Conservation (phyloP, 1,140 invertebrate genomes). For the Leptinotarsa defecta region DNA sequence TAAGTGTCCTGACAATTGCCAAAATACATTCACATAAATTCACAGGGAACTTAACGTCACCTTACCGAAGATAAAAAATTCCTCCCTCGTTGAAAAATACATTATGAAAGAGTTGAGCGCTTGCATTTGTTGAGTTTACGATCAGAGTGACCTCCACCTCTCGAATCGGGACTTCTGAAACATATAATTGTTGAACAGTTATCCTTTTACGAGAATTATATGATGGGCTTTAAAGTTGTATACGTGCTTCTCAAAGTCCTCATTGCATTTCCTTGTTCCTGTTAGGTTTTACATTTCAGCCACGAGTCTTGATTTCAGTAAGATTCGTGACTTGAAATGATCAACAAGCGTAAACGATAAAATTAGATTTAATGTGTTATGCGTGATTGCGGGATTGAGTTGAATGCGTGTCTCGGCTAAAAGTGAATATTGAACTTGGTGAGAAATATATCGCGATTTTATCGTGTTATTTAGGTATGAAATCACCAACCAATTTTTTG, state of each 20-base stretch:
- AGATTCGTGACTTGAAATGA: background rate
- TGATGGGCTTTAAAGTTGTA: slow-evolving; percentile 12
- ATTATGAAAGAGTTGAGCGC: slow-evolving; percentile 8
- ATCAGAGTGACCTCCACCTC: slow-evolving; percentile 9
- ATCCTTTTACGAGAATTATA: slow-evolving; percentile 10
- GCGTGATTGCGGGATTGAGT: too few relatives aligned
- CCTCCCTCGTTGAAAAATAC: background rate
- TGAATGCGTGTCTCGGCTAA: too few relatives aligned
- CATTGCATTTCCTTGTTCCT: slow-evolving; percentile 23
- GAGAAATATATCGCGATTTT: background rate
- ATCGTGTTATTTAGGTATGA: too few relatives aligned
- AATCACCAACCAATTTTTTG: too few relatives aligned
- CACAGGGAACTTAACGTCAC: background rate
- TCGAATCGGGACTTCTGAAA: background rate
- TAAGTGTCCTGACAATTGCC: background rate
- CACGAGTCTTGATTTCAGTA: background rate
- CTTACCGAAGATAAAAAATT: background rate
- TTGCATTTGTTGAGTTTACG: slow-evolving; percentile 11
- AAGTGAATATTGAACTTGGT: background rate
- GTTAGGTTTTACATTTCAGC: background rate
- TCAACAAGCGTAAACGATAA: background rate
- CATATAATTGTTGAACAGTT: background rate
- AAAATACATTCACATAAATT: background rate
- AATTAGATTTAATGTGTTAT: too few relatives aligned
- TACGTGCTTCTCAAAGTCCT: background rate